These are phyloP conservation scores for Dryobotodes eremita DNA, from an alignment of 2,888 invertebrate genomes.

Conservation along the genomic window DNA sequence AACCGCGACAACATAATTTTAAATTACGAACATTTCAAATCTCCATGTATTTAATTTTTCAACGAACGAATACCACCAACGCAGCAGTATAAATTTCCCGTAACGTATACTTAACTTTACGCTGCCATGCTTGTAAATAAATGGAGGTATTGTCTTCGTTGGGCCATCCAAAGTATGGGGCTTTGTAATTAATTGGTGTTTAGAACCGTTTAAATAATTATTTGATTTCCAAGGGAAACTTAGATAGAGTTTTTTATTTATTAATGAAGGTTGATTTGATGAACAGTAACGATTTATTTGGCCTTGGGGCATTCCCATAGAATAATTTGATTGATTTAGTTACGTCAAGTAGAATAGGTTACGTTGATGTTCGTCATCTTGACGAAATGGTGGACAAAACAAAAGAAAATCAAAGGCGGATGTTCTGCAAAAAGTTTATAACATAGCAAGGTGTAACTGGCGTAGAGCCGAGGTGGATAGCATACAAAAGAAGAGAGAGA, in stretches of 20 bases:
- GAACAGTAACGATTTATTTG: constrained; percentile 20
- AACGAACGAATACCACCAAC: constrained; percentile 68
- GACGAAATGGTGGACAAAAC: background rate
- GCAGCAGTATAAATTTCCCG: constrained; percentile 76
- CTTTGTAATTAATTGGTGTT: constrained; percentile 42
- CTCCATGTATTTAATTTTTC: constrained; percentile 61
- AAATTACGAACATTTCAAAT: constrained; percentile 58
- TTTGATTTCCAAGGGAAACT: constrained; percentile 31
- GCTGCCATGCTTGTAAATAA: constrained; percentile 81
- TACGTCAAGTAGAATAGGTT: background rate
- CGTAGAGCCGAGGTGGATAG: background rate
- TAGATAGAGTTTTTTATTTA: constrained; percentile 20
- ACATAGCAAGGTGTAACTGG: background rate
- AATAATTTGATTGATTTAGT: constrained; percentile 4
- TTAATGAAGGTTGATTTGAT: constrained; percentile 35
- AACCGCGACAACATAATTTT: constrained; percentile 63
- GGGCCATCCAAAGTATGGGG: constrained; percentile 47
- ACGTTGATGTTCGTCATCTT: background rate
- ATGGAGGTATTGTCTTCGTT: constrained; percentile 71
- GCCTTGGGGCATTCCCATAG: background rate
- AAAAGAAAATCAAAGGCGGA: background rate
- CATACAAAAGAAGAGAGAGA: background rate
- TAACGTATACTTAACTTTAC: constrained; percentile 82
- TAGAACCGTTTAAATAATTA: constrained; percentile 36
- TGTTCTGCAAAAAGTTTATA: background rate